Base-by-base conservation (phyloP, 2,113 vertebrate species). In the Pteropus alecto region DNA sequence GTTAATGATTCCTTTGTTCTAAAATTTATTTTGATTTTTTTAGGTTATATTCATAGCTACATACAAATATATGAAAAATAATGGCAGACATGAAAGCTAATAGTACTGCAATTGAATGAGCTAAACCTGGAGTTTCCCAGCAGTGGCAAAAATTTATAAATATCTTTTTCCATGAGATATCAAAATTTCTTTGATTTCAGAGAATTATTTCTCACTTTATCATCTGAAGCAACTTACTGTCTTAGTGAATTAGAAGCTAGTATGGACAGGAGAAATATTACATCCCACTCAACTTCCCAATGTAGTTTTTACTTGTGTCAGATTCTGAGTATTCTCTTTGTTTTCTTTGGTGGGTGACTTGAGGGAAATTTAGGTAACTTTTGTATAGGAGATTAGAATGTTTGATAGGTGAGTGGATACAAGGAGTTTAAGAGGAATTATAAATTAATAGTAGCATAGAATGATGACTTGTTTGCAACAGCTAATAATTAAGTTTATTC, bases 191-290 rank as follows among this genome's bases (percentile, higher is more conserved):
- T 90, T 58, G 48, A 90, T 87, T 90, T 96, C 26, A 90, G 38
- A 88, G 28, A 96, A 63, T 95, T 82, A 1, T 89, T 83, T 90
- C 4, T 74, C 14, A 46, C 82, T 89, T 90, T 93, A 93, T 90
- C 43, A 93, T 77, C 78, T 51, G 30, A 87, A 84, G 58, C 38
- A 94, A 81, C 65, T 84, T 93, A 46, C 41, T 90, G 63, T 78
- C 18, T 90, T 96, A 46, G n/a, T 94, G 21, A 87, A 79, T 83
- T 93, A 94, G 89, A 96, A 91, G 65, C 12, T 58, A 88, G 22
- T 58, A 71, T 85, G 24, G 15, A 33, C 51, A 83, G 18, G 71
- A 76, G n/a, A 95, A 77, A 68, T 56, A 91, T 85, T 74, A 90
- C 95, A 84, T 76, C 12, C 33, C 41, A 79, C 22, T 33, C 15